These are phyloP conservation scores for Eilema depressum DNA, from an alignment of 2,888 invertebrate genomes.

Conservation along the genomic window DNA sequence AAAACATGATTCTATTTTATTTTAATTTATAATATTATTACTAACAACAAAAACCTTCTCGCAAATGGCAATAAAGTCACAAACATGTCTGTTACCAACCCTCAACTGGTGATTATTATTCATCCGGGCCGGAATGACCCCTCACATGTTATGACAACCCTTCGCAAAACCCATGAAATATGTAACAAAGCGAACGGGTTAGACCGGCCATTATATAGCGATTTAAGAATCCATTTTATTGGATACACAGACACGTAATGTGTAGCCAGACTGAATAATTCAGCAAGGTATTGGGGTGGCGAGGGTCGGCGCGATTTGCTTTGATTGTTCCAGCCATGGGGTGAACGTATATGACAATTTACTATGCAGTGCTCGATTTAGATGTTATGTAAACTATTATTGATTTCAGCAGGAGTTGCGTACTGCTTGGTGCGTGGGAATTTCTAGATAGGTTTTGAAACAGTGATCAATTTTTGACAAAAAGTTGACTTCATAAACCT, in stretches of 20 bases:
- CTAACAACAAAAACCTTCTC: conserved; percentile 12
- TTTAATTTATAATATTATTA: conserved; percentile 11
- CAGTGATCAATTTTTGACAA: neutral
- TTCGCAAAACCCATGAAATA: conserved; percentile 75
- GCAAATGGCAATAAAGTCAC: conserved; percentile 36
- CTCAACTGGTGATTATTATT: conserved; percentile 64
- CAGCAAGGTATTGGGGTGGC: conserved; percentile 52
- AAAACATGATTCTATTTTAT: neutral
- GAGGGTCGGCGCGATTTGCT: conserved; percentile 60
- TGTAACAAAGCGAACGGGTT: conserved; percentile 80
- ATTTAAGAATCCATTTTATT: conserved; percentile 71
- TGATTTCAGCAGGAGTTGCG: conserved; percentile 9
- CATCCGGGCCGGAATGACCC: conserved; percentile 65
- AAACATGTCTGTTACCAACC: conserved; percentile 51
- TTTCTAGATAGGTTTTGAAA: neutral
- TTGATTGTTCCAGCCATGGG: conserved; percentile 62
- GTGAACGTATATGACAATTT: conserved; percentile 62
- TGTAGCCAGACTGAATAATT: conserved; percentile 67
- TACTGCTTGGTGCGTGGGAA: neutral
- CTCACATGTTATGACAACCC: conserved; percentile 68
- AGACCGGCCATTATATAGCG: conserved; percentile 64
- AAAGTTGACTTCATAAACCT: neutral
- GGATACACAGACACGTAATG: conserved; percentile 62
- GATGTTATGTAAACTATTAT: conserved; percentile 33
- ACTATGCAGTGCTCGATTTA: conserved; percentile 41